Percentiles rank a stretch among this genome's conserved stretches.
Evolutionary conservation across 1,140 invertebrate genomes (phyloP).

Genomic region (Camponotus floridanus): DNA sequence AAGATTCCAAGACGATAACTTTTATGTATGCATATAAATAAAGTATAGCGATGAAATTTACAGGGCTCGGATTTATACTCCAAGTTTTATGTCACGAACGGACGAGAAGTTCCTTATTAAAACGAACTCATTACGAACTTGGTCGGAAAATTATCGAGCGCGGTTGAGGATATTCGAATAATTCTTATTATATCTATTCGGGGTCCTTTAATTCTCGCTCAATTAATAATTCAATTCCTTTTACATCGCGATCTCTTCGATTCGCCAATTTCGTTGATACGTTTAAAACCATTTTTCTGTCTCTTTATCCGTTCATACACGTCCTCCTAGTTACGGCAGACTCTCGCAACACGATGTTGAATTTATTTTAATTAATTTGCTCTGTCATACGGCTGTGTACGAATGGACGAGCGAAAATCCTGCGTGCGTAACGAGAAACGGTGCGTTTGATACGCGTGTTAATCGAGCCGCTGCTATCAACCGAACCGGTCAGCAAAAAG

Average conservation of each 20-base stretch:
- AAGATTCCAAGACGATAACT: not conserved
- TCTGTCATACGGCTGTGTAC: slow-evolving; percentile 31
- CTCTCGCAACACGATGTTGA: slow-evolving; percentile 39
- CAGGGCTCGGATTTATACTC: not conserved
- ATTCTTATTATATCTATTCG: slow-evolving; percentile 6
- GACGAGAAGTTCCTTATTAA: slow-evolving; percentile 34
- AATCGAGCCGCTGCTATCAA: slow-evolving; percentile 44
- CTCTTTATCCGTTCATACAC: not conserved
- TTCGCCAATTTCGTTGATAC: not conserved
- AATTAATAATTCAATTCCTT: slow-evolving; percentile 52
- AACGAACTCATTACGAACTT: slow-evolving; percentile 16
- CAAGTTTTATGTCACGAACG: slow-evolving; percentile 16
- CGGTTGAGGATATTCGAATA: slow-evolving; percentile 34
- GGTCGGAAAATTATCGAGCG: slow-evolving; percentile 16
- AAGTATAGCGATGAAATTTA: not conserved
- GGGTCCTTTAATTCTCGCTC: slow-evolving; percentile 22
- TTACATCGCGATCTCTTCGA: not conserved
- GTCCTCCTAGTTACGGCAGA: not conserved
- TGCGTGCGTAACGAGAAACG: slow-evolving; percentile 28
- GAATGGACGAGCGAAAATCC: slow-evolving; percentile 28
- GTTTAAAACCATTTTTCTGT: slow-evolving; percentile 1
- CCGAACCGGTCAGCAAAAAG: slow-evolving; percentile 45
- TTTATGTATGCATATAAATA: not conserved
- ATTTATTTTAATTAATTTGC: slow-evolving; percentile 63
- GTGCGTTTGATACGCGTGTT: slow-evolving; percentile 57